Evolutionary conservation across 2,797 vertebrate genomes (phyloP).

Genomic region (Ciconia nigra): DNA sequence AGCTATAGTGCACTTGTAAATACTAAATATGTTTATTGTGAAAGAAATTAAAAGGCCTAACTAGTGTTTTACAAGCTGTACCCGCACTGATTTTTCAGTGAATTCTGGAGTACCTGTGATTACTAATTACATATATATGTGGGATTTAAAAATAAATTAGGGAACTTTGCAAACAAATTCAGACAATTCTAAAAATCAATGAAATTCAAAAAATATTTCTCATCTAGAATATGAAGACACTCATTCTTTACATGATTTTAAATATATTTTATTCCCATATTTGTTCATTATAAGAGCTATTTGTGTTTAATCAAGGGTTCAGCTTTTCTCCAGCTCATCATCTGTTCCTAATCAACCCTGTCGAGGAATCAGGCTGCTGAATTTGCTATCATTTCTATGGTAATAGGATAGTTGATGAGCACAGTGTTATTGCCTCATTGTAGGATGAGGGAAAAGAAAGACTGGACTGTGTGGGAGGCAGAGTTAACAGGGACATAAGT

Average conservation of each 20-base stretch:
- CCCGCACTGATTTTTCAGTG: not conserved
- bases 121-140: not conserved
- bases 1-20: not conserved
- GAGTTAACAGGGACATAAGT: not conserved
- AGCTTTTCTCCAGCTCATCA: slow-evolving; percentile 28
- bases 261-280: not conserved
- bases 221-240: not conserved
- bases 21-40: not conserved
- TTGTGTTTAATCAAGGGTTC: slow-evolving; percentile 52
- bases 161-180: not conserved
- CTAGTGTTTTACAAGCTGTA: not conserved
- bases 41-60: not conserved
- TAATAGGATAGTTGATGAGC: slow-evolving; percentile 45
- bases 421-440: not conserved
- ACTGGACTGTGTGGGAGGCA: not conserved
- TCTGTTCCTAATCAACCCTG: slow-evolving; percentile 50
- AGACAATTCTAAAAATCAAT: not conserved
- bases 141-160: not conserved
- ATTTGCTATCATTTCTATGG: slow-evolving; percentile 53
- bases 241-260: not conserved
- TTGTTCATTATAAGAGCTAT: slow-evolving; percentile 24
- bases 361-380: slow-evolving; percentile 28
- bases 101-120: not conserved
- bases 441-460: not conserved
- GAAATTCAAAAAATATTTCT: not conserved